These are phyloP conservation scores for Clarias macrocephalus DNA, from an alignment of 2,113 vertebrate species.

Conservation along the genomic window DNA sequence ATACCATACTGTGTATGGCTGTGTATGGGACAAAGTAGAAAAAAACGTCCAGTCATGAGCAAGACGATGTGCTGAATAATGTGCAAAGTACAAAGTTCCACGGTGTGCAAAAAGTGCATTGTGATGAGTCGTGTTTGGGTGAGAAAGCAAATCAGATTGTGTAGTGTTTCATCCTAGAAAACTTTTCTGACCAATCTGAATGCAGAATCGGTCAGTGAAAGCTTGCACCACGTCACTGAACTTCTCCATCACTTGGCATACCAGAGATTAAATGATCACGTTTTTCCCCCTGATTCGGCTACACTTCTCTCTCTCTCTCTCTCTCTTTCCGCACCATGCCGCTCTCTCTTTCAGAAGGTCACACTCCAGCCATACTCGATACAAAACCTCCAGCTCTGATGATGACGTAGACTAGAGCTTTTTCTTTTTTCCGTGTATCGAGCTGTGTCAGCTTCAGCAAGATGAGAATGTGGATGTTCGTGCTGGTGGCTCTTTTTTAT, in stretches of 20 bases:
- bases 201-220: background rate
- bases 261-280: background rate
- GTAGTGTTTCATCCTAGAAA: background rate
- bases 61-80: too few species aligned
- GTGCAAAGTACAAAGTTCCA: too few species aligned
- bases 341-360: constrained; percentile 35
- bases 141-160: too few species aligned
- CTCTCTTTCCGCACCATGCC: background rate
- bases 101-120: too few species aligned
- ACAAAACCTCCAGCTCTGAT: constrained; percentile 34
- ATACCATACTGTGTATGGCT: too few species aligned
- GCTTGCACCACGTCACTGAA: background rate
- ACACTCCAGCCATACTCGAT: constrained; percentile 32
- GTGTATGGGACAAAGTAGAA: too few species aligned
- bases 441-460: constrained; percentile 21
- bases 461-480: constrained; percentile 42
- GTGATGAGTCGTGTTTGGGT: too few species aligned
- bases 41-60: too few species aligned
- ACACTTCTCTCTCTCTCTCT: constrained; percentile 17
- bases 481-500: constrained; percentile 59
- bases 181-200: background rate
- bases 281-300: background rate
- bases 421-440: constrained; percentile 43
- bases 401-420: constrained; percentile 29
- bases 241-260: background rate